Percentiles rank a stretch among this genome's conserved stretches.
Evolutionary conservation across 2,888 invertebrate genomes (phyloP).

Genomic region (Aethes cnicana): DNA sequence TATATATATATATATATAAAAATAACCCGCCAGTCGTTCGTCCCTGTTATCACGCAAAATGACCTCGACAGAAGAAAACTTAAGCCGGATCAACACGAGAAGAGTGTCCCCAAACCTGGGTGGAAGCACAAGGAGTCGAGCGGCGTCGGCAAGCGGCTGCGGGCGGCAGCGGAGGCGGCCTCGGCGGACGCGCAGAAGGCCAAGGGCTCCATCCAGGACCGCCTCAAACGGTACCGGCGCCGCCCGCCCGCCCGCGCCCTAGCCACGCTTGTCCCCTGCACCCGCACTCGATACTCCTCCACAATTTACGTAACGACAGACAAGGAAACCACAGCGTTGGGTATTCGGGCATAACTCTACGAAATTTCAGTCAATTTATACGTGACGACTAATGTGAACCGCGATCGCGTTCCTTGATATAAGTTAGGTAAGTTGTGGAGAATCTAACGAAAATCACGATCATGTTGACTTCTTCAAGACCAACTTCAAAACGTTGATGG

Average conservation of each 20-base stretch:
- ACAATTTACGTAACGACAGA: too few relatives aligned
- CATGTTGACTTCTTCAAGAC: constrained; percentile 2
- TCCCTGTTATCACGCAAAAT: constrained; percentile 20
- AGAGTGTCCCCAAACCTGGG: constrained; percentile 40
- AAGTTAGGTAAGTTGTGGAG: too few relatives aligned
- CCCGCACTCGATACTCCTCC: too few relatives aligned
- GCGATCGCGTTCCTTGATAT: too few relatives aligned
- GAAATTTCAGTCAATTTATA: too few relatives aligned
- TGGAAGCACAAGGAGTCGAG: constrained; percentile 66
- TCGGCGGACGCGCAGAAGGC: constrained; percentile 52
- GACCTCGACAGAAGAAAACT: constrained; percentile 77
- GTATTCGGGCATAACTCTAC: too few relatives aligned
- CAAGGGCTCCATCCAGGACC: constrained; percentile 60
- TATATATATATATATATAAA: too few relatives aligned
- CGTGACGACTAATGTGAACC: too few relatives aligned
- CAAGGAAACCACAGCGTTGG: too few relatives aligned
- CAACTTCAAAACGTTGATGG: constrained; percentile 40
- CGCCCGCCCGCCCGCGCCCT: too few relatives aligned
- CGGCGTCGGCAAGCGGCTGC: constrained; percentile 63
- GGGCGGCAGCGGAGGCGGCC: constrained; percentile 65
- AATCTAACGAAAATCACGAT: too few relatives aligned
- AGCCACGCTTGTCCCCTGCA: not conserved
- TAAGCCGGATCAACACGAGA: constrained; percentile 57
- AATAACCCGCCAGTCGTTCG: too few relatives aligned
- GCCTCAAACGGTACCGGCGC: constrained; percentile 75